These are phyloP conservation scores for Sylvilagus bachmani DNA, from an alignment of 2,113 vertebrate species.

Conservation along the genomic window DNA sequence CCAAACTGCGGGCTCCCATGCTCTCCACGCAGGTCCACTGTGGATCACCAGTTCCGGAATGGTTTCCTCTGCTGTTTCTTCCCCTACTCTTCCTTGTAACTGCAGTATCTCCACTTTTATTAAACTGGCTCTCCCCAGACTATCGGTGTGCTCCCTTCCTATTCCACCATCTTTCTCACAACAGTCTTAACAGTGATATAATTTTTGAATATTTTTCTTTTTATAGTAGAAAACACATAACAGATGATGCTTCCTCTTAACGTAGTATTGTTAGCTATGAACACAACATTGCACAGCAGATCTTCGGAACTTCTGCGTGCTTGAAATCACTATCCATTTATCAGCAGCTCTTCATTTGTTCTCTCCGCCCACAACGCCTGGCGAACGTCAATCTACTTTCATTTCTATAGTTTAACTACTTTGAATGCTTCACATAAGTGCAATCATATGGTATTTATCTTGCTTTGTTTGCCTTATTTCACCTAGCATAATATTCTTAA, in stretches of 20 bases:
- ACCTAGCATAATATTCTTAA: not conserved
- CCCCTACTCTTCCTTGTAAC: too few relatives aligned
- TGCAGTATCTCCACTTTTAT: too few relatives aligned
- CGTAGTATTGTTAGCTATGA: not conserved
- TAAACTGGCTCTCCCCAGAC: too few relatives aligned
- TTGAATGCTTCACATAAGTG: not conserved
- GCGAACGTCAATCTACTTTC: not conserved
- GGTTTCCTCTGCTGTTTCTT: too few relatives aligned
- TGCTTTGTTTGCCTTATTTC: not conserved
- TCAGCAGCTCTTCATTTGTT: not conserved
- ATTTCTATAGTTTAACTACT: not conserved
- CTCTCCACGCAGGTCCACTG: too few relatives aligned
- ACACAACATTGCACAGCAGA: not conserved
- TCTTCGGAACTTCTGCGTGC: not conserved
- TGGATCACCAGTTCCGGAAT: too few relatives aligned
- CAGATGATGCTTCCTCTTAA: not conserved
- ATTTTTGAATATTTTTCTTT: not conserved
- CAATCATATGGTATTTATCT: not conserved
- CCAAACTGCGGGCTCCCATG: too few relatives aligned
- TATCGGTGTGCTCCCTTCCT: too few relatives aligned
- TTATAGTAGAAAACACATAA: not conserved
- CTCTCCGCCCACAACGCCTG: rapidly evolving
- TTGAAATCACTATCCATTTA: not conserved
- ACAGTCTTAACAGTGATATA: not conserved
- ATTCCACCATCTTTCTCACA: too few relatives aligned